Base-by-base conservation (phyloP, 2,888 invertebrate species). In the Yponomeuta evonymella region DNA sequence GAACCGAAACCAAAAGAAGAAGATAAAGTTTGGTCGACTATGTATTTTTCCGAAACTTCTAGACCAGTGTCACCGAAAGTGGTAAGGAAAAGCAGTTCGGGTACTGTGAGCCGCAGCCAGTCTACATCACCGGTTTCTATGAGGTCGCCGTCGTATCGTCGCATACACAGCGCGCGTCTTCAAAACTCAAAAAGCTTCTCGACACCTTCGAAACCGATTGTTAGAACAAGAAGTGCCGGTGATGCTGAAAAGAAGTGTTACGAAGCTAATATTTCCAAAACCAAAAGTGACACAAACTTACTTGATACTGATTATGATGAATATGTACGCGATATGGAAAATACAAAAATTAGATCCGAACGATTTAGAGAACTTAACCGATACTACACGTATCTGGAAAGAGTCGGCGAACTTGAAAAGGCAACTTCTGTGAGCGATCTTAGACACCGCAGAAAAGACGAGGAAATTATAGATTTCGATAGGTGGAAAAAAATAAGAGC, bases 401-500 rank as follows among this genome's bases (percentile, higher is more conserved):
- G 97, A 77, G 95, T 98, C 69, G 96, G 96, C 0, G 95, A 97
- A 78, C 84, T 98, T 72, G 97, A 98, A 86, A 94, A 94, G 75
- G 94, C 95, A 0, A 96, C 96, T 6, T 96, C 96, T 0, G 93
- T 93, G 0, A 92, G 93, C 67, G 95, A 96, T 78, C 89, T 96
- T 69, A 94, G 95, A 70, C 96, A 96, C 1, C 93, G 96, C 76
- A 93, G 94, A 76, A 95, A 93, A 83, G 95, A 96, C 79, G 95
- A 96, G 77, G 96, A 97, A 82, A 95, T 97, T 11, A 95, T 97
- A 73, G 97, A 97, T 86, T 97, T 96, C 81, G 97, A 97, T 75
- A 94, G 96, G 72, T 97, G 97, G 97, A 96, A 95, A 81, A 95
- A 95, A 84, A 94, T 97, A 33, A 93, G 97, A 71, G 93, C 94